These are phyloP conservation scores for Rhagonycha lutea DNA, from an alignment of 2,888 invertebrate species.

Conservation along the genomic window DNA sequence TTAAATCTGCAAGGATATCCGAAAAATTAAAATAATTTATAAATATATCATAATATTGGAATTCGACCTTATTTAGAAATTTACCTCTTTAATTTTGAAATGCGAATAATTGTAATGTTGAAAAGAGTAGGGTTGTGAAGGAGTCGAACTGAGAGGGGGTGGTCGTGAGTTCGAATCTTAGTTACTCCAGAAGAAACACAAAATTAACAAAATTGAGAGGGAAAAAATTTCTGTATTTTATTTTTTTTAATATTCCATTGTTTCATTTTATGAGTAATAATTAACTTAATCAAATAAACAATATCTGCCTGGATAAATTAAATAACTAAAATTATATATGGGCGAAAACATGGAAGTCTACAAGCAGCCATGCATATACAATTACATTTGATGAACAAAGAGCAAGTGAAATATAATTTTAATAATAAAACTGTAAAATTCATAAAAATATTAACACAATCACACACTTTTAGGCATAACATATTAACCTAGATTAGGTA, in stretches of 20 bases:
- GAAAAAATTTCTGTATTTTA: background rate
- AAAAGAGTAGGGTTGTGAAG: background rate
- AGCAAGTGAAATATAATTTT: conserved; percentile 6
- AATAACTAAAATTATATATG: background rate
- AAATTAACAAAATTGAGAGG: background rate
- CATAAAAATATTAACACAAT: conserved; percentile 28
- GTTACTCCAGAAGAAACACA: too few relatives aligned
- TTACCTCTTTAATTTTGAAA: background rate
- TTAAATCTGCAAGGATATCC: background rate
- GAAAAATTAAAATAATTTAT: background rate
- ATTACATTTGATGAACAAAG: conserved; percentile 2
- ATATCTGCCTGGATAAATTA: background rate
- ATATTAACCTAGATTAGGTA: conserved; percentile 37
- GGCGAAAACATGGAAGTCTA: background rate
- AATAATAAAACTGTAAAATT: conserved; percentile 18
- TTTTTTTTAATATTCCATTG: background rate
- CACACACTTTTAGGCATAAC: conserved; percentile 32
- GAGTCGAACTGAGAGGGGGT: too few relatives aligned
- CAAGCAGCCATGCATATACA: background rate
- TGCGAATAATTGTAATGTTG: background rate
- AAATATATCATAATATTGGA: background rate
- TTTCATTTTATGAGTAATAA: background rate
- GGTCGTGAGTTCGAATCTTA: too few relatives aligned
- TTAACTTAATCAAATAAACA: background rate
- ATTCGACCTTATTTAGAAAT: background rate